Evolutionary conservation across 1,140 invertebrate species (phyloP).

Genomic region (Drosophila cardini): DNA sequence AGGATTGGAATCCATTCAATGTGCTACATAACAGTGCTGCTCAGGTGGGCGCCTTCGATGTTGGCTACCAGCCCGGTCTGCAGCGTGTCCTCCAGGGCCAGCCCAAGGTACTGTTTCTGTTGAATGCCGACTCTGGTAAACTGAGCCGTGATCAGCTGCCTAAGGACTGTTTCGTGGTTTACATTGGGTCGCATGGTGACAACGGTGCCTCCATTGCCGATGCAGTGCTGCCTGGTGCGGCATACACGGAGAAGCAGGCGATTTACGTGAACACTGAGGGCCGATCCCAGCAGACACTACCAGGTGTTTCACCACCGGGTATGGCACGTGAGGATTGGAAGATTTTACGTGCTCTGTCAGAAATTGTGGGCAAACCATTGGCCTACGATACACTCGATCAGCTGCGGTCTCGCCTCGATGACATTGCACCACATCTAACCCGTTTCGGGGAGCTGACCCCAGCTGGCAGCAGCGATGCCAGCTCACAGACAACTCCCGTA

Average conservation of each 20-base stretch:
- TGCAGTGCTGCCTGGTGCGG: conserved; percentile 97
- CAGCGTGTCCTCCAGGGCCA: conserved; percentile 88
- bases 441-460: conserved; percentile 93
- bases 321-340: conserved; percentile 99
- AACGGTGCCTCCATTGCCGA: conserved; percentile 96
- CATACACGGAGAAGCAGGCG: conserved; percentile 98
- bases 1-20: conserved; percentile 92
- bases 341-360: conserved; percentile 91
- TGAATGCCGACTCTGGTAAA: conserved; percentile 96
- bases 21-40: conserved; percentile 95
- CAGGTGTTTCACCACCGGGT: conserved; percentile 97
- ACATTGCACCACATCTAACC: conserved; percentile 95
- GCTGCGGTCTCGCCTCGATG: conserved; percentile 91
- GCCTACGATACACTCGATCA: conserved; percentile 96
- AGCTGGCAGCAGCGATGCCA: conserved; percentile 93
- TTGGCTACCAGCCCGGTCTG: conserved; percentile 95
- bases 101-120: conserved; percentile 94
- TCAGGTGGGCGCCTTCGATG: conserved; percentile 97
- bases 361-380: conserved; percentile 91
- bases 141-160: conserved; percentile 92
- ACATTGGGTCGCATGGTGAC: conserved; percentile 99
- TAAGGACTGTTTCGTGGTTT: conserved; percentile 94
- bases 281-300: conserved; percentile 95
- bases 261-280: conserved; percentile 99
- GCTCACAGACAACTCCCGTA: conserved; percentile 89